Evolutionary conservation across 2,113 vertebrate species (phyloP).

Genomic region (Percopsis transmontana): DNA sequence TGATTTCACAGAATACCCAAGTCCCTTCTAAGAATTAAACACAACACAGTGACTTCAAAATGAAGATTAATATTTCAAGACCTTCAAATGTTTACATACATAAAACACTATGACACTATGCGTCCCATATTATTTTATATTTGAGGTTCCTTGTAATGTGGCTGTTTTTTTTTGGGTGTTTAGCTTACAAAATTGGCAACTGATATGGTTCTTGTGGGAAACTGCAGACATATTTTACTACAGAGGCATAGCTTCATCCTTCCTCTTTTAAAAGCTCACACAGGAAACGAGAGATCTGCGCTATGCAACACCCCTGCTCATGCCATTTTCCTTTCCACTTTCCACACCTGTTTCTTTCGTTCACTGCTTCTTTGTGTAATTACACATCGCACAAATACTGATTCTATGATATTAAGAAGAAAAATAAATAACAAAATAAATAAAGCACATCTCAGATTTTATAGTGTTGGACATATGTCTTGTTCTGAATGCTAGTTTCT

Average conservation of each 20-base stretch:
- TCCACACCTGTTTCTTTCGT: background rate
- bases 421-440: too few species aligned
- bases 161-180: background rate
- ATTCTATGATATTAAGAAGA: too few species aligned
- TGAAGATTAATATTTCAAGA: background rate
- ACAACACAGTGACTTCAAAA: too few species aligned
- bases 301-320: constrained; percentile 46
- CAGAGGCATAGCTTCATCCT: constrained; percentile 49
- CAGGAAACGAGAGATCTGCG: constrained; percentile 69
- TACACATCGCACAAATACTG: too few species aligned
- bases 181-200: constrained; percentile 13
- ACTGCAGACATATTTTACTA: constrained; percentile 49
- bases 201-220: constrained; percentile 42
- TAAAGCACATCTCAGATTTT: too few species aligned
- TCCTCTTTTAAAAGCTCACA: constrained; percentile 71
- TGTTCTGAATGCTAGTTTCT: too few species aligned
- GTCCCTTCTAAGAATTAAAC: too few species aligned
- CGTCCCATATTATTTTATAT: background rate
- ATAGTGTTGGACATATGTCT: too few species aligned
- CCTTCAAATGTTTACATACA: background rate
- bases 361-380: background rate
- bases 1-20: too few species aligned
- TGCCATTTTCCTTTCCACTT: constrained; percentile 20
- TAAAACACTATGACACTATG: background rate
- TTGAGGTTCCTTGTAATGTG: background rate